Base-by-base conservation (phyloP, 2,797 vertebrate genomes). In the Sciurus vulgaris region DNA sequence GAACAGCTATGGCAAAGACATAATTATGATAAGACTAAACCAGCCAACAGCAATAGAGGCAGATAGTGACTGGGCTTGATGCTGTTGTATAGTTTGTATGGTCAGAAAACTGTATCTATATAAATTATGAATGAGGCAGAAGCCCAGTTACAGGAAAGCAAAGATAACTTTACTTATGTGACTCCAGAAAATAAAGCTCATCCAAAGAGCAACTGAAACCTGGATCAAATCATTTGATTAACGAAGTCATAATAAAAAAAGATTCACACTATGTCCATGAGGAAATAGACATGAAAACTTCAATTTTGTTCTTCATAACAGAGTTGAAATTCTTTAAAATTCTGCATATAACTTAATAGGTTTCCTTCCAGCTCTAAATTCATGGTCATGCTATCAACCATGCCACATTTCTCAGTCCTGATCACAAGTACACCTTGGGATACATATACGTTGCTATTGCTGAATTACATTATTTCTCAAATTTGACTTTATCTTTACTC, bases 1-100 rank as follows among this genome's bases (percentile, higher is more conserved):
- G 61, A 90, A 38, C 38, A 96, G 90, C 56, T 73, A 86, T 56
- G 47, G 77, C 47, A 79, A 96, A 97, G 63, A 49, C 92, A 83
- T 86, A 96, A 96, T 94, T 93, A 97, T 0, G 63, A 97, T 95
- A 97, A 88, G 79, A 94, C 87, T 92, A 97, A 97, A 93, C 61
- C 86, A 88, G 41, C 69, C 59, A 96, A 93, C 24, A 86, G 65
- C 49, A 86, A 94, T 11, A 78, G 73, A 96, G 93, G 18, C 84
- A 96, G 97, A 95, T n/a, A 90, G 86, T 51, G 26, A 77, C 24
- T 89, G 26, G 24, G 47, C 79, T 74, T 33, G 28, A 77, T 70
- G 33, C 26, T 76, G 30, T 30, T 79, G 10, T 69, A 35, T 35
- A 74, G 18, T 89, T 22, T 82, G 79, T 24, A 88, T 22, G 77